Percentiles rank a stretch among this genome's conserved stretches.
Conservation (phyloP, 2,888 invertebrate species). For the Bombylius discolor region DNA sequence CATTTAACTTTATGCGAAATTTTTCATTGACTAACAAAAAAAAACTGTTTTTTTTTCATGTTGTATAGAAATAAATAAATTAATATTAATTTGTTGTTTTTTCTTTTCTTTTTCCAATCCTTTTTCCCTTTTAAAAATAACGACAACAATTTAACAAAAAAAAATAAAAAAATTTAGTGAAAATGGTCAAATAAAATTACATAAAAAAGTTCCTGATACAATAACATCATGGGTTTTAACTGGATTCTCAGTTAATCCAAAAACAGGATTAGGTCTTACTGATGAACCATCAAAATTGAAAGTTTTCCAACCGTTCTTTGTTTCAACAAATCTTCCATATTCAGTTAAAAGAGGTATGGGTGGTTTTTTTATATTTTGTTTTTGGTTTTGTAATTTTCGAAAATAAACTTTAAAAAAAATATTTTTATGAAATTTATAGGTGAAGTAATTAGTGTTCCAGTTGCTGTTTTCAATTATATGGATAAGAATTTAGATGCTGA, state of each 20-base stretch:
- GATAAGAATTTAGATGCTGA: slow-evolving; percentile 62
- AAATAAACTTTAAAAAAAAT: neutral
- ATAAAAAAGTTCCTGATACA: slow-evolving; percentile 60
- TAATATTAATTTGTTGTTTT: too few relatives aligned
- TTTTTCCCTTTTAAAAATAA: too few relatives aligned
- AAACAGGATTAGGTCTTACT: slow-evolving; percentile 63
- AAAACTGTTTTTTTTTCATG: too few relatives aligned
- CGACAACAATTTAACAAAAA: too few relatives aligned
- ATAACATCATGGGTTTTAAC: slow-evolving; percentile 77
- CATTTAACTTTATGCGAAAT: too few relatives aligned
- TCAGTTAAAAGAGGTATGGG: slow-evolving; percentile 76
- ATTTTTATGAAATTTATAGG: slow-evolving; percentile 39
- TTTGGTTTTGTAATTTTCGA: too few relatives aligned
- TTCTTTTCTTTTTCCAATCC: too few relatives aligned
- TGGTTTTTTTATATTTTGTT: neutral
- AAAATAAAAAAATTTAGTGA: slow-evolving; percentile 22
- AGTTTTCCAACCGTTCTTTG: slow-evolving; percentile 72
- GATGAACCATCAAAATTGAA: slow-evolving; percentile 53
- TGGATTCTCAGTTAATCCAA: slow-evolving; percentile 66
- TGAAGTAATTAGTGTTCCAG: slow-evolving; percentile 78
- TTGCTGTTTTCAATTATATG: slow-evolving; percentile 80
- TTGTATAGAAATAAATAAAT: too few relatives aligned
- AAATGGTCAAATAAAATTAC: slow-evolving; percentile 40
- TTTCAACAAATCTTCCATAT: slow-evolving; percentile 77
- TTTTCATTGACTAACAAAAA: too few relatives aligned